A percentile compares a stretch with the other conserved stretches of the same genome.
Evolutionary conservation across 1,140 invertebrate genomes (phyloP).

Genomic region (Zaprionus africanus): DNA sequence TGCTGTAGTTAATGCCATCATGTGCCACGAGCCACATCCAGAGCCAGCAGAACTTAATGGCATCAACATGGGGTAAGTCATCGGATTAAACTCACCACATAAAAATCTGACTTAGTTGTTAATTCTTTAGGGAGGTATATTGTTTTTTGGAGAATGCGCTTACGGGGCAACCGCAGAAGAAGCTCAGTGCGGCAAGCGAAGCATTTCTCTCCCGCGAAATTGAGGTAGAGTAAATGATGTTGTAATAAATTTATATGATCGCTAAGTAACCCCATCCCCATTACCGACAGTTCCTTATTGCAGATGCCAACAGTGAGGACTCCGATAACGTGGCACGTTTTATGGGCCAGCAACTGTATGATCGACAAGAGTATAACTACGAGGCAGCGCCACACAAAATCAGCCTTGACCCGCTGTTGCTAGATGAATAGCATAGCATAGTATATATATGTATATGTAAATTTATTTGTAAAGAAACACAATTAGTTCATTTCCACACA

Average conservation of each 20-base stretch:
- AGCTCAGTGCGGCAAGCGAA: conserved; percentile 40
- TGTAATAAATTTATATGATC: background rate
- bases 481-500: conserved; percentile 66
- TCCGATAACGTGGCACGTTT: conserved; percentile 43
- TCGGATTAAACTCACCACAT: background rate
- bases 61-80: conserved; percentile 59
- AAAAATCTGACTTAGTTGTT: background rate
- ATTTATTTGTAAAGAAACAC: background rate
- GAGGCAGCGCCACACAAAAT: conserved; percentile 36
- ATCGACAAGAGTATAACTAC: conserved; percentile 34
- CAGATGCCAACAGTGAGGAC: conserved; percentile 64
- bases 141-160: conserved; percentile 67
- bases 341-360: conserved; percentile 37
- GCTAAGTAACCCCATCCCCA: background rate
- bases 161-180: conserved; percentile 64
- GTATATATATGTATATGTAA: background rate
- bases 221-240: conserved; percentile 38
- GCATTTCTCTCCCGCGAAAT: conserved; percentile 62
- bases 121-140: conserved; percentile 59
- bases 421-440: conserved; percentile 37
- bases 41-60: conserved; percentile 38
- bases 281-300: conserved; percentile 54
- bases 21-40: conserved; percentile 58
- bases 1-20: conserved; percentile 54
- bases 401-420: conserved; percentile 59